These are phyloP conservation scores for Psilopsiagon aymara DNA, from an alignment of 2,113 vertebrate species.

Conservation along the genomic window DNA sequence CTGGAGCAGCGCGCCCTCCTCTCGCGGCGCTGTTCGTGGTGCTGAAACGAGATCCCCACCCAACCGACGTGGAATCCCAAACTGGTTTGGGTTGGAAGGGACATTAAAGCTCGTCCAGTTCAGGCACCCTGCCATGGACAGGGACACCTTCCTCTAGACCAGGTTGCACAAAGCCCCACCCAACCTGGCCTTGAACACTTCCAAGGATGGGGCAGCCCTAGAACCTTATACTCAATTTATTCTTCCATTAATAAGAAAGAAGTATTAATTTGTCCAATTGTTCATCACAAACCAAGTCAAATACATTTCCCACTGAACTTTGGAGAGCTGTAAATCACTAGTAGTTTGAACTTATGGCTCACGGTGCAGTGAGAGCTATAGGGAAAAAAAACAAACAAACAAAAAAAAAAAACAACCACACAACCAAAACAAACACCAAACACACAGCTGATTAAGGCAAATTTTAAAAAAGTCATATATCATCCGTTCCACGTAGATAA, in stretches of 20 bases:
- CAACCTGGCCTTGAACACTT: neutral
- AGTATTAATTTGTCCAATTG: neutral
- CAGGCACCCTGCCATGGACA: neutral
- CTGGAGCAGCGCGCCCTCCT: rapidly evolving
- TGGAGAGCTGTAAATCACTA: neutral
- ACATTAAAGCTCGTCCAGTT: neutral
- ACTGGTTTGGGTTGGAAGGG: neutral
- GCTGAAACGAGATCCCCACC: neutral
- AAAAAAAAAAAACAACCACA: neutral
- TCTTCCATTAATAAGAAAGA: neutral
- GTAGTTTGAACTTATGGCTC: neutral
- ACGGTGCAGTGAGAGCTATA: neutral
- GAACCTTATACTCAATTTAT: neutral
- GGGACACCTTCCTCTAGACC: neutral
- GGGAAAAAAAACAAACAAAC: neutral
- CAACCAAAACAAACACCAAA: neutral
- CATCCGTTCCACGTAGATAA: neutral
- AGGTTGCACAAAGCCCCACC: neutral
- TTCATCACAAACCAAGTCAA: neutral
- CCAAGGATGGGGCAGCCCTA: neutral
- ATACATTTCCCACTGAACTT: neutral
- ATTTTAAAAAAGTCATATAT: neutral
- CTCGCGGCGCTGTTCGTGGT: neutral
- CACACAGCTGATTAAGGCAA: neutral
- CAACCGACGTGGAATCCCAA: neutral